Evolutionary conservation across 2,797 vertebrate genomes (phyloP).

Genomic region (Sitta carolinensis): DNA sequence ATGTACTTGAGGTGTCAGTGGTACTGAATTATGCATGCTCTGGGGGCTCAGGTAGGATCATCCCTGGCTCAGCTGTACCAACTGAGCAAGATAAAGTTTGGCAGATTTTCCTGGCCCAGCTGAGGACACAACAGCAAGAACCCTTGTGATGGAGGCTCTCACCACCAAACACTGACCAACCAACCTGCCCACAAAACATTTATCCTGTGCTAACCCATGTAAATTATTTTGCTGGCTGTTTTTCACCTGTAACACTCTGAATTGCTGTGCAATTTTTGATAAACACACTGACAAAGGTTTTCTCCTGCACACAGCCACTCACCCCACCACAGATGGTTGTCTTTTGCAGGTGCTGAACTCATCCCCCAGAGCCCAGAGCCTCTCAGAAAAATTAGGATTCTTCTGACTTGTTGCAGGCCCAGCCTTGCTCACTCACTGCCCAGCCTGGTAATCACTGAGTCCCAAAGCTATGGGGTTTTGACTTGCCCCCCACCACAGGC

Average conservation of each 20-base stretch:
- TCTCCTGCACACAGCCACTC: not conserved
- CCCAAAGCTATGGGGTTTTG: not conserved
- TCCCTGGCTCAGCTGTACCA: not conserved
- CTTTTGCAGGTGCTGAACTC: not conserved
- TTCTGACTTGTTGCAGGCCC: not conserved
- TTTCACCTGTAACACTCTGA: not conserved
- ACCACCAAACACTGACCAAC: not conserved
- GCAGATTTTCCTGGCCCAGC: not conserved
- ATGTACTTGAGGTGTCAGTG: not conserved
- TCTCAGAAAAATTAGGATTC: not conserved
- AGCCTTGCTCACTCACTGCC: not conserved
- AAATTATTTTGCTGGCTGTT: not conserved
- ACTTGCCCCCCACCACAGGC: not conserved
- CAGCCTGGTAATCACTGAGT: not conserved
- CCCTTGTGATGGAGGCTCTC: not conserved
- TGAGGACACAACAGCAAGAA: not conserved
- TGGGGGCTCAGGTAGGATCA: not conserved
- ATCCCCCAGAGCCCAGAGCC: not conserved
- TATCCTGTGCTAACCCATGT: not conserved
- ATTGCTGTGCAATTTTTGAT: not conserved
- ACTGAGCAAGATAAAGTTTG: not conserved
- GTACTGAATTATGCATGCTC: not conserved
- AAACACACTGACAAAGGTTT: not conserved
- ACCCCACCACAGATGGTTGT: not conserved
- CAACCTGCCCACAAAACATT: rapidly evolving